These are phyloP conservation scores for Cactoblastis cactorum DNA, from an alignment of 2,888 invertebrate genomes.

Conservation along the genomic window DNA sequence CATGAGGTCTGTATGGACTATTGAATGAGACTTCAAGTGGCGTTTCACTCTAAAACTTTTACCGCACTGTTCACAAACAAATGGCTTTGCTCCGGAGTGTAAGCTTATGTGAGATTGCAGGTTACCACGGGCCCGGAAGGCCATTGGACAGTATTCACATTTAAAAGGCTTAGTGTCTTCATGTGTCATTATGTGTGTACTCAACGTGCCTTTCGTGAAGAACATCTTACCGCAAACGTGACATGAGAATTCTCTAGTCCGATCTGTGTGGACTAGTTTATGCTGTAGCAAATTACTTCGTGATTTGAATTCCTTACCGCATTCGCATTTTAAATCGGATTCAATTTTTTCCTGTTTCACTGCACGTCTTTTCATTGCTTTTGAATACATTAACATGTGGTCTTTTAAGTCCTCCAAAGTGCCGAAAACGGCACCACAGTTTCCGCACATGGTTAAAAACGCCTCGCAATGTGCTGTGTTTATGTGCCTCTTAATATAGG, in stretches of 20 bases:
- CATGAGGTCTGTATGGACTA: slow-evolving; percentile 67
- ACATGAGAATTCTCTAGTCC: slow-evolving; percentile 62
- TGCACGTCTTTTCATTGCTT: slow-evolving; percentile 35
- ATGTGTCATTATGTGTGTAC: slow-evolving; percentile 63
- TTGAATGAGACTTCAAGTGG: slow-evolving; percentile 70
- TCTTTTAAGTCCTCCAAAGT: slow-evolving; percentile 50
- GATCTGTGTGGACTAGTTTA: slow-evolving; percentile 63
- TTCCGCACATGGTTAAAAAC: slow-evolving; percentile 43
- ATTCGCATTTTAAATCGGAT: slow-evolving; percentile 55
- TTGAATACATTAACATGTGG: slow-evolving; percentile 50
- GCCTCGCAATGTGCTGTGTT: slow-evolving; percentile 36
- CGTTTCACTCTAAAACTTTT: slow-evolving; percentile 68
- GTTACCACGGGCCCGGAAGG: slow-evolving; percentile 65
- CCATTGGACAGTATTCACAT: slow-evolving; percentile 64
- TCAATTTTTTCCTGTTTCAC: slow-evolving; percentile 36
- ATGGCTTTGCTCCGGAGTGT: slow-evolving; percentile 63
- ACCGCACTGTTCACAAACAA: slow-evolving; percentile 70
- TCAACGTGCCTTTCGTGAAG: slow-evolving; percentile 65
- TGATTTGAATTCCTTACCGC: slow-evolving; percentile 62
- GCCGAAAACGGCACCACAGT: slow-evolving; percentile 56
- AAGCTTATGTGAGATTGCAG: slow-evolving; percentile 60
- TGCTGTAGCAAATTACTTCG: slow-evolving; percentile 61
- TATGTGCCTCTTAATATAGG: slow-evolving; percentile 49
- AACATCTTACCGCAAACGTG: slow-evolving; percentile 73
- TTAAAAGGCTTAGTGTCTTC: slow-evolving; percentile 64